Percentiles rank a stretch among this genome's conserved stretches.
Conservation (phyloP, 2,113 vertebrate species). For the Crotalus horridus region DNA sequence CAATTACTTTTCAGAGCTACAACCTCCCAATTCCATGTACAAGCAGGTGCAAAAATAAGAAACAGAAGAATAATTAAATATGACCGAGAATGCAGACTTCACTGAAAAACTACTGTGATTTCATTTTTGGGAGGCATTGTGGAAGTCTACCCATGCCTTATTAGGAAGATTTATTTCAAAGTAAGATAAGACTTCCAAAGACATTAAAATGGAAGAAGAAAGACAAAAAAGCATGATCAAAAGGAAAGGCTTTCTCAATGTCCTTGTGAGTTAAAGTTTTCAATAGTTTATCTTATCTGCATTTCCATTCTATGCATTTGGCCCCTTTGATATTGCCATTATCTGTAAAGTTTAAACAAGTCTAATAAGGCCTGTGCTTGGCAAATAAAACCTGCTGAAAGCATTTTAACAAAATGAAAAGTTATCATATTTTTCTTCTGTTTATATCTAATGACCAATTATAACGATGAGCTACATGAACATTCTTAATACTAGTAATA, state of each 20-base stretch:
- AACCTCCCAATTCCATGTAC: neutral
- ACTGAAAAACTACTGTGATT: neutral
- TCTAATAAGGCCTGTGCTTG: constrained; percentile 37
- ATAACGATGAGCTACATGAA: neutral
- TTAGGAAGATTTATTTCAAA: neutral
- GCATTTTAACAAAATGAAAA: neutral
- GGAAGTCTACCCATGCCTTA: neutral
- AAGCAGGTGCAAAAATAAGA: neutral
- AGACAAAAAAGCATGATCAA: neutral
- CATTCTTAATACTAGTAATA: neutral
- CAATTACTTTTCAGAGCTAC: neutral
- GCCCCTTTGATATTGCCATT: constrained; percentile 38
- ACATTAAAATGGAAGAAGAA: neutral
- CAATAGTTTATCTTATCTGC: neutral
- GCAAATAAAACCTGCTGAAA: constrained; percentile 1
- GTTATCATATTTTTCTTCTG: neutral
- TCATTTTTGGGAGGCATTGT: neutral
- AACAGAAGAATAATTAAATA: neutral
- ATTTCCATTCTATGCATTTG: constrained; percentile 1
- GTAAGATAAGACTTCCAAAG: neutral
- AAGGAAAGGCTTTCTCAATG: neutral
- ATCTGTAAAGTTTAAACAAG: constrained; percentile 11
- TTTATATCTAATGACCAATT: neutral
- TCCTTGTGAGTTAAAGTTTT: neutral
- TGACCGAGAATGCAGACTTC: neutral